These are phyloP conservation scores for Scortum barcoo DNA, from an alignment of 2,113 vertebrate genomes.

Conservation along the genomic window DNA sequence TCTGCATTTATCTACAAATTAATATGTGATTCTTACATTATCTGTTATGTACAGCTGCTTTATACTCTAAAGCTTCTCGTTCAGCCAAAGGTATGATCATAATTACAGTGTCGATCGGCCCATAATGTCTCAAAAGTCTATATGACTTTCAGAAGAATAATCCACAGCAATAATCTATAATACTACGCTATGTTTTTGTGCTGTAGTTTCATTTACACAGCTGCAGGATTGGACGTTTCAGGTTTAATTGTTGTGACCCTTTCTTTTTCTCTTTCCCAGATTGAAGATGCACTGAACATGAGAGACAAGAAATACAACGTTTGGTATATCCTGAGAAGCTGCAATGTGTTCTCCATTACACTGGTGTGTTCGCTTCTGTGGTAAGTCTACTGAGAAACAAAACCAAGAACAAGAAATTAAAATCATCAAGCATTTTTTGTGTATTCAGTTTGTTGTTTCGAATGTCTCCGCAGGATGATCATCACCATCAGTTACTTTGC, in stretches of 20 bases:
- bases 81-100: no score
- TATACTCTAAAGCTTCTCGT: no score
- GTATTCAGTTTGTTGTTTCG: not conserved
- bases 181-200: no score
- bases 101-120: no score
- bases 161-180: no score
- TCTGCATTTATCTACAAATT: no score
- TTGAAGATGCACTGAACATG: constrained; percentile 43
- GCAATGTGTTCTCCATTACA: constrained; percentile 60
- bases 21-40: no score
- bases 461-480: constrained; percentile 84
- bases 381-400: constrained; percentile 44
- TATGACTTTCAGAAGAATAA: no score
- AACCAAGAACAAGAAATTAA: not conserved
- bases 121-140: no score
- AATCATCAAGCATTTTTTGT: not conserved
- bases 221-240: not conserved
- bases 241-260: not conserved
- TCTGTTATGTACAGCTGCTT: no score
- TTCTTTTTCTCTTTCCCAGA: constrained; percentile 35
- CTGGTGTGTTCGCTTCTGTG: constrained; percentile 71
- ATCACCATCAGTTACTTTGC: constrained; percentile 90
- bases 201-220: no score
- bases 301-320: constrained; percentile 70
- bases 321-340: constrained; percentile 54